Percentiles rank a stretch among this genome's conserved stretches.
Conservation (phyloP, 2,888 invertebrate species). For the Alloscopus bannaensis region DNA sequence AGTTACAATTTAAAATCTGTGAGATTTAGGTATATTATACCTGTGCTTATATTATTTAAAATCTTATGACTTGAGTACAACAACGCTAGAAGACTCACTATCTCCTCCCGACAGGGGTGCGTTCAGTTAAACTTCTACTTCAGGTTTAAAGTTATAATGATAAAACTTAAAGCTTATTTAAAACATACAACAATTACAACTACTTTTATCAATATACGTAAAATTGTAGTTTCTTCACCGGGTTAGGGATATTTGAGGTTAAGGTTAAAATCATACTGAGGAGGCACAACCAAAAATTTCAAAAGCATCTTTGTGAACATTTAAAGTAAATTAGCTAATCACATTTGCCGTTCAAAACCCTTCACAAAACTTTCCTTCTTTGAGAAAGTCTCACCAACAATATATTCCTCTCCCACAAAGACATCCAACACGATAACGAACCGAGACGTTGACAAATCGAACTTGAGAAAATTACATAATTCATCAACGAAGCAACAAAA, state of each 20-base stretch:
- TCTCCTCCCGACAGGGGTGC: neutral
- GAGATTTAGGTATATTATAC: no score
- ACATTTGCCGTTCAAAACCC: neutral
- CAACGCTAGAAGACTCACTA: neutral
- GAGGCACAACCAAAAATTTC: constrained; percentile 24
- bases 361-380: neutral
- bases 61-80: constrained; percentile 3
- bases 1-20: no score
- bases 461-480: neutral
- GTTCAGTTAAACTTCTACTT: neutral
- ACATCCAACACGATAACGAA: neutral
- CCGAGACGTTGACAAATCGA: neutral
- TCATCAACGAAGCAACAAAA: neutral
- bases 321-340: neutral
- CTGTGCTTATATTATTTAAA: neutral
- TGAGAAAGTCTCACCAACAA: neutral
- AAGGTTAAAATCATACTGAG: neutral
- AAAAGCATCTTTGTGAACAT: neutral
- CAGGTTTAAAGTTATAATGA: neutral
- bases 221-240: no score
- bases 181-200: no score
- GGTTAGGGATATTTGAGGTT: neutral
- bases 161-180: constrained; percentile 12
- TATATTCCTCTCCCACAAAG: neutral
- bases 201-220: no score